Evolutionary conservation across 1,140 invertebrate species (phyloP).

Genomic region (Aradophagus sp.): DNA sequence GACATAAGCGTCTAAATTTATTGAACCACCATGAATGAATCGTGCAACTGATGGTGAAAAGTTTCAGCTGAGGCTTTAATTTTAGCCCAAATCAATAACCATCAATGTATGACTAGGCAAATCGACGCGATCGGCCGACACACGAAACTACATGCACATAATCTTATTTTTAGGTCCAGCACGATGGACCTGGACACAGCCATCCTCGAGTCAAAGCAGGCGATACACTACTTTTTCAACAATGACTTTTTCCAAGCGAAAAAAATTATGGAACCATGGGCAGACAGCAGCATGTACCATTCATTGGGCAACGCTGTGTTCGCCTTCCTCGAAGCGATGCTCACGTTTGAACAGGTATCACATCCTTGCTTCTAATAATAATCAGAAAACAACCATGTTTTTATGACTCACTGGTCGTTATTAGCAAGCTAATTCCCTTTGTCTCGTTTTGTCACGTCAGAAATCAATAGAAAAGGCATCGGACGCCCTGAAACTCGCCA

Average conservation of each 20-base stretch:
- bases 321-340: constrained; percentile 91
- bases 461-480: constrained; percentile 84
- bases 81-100: constrained; percentile 36
- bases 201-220: constrained; percentile 80
- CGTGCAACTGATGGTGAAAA: too few relatives aligned
- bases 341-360: constrained; percentile 90
- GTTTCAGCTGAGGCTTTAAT: too few relatives aligned
- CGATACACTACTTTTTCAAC: constrained; percentile 90
- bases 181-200: constrained; percentile 79
- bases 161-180: constrained; percentile 62
- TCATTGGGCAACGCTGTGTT: constrained; percentile 92
- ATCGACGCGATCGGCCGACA: background rate
- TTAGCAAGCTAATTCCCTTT: constrained; percentile 40
- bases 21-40: too few relatives aligned
- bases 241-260: constrained; percentile 90
- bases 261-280: constrained; percentile 84
- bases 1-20: too few relatives aligned
- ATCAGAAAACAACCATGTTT: constrained; percentile 1
- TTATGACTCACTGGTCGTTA: constrained; percentile 4
- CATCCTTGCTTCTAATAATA: constrained; percentile 2
- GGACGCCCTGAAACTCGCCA: constrained; percentile 82
- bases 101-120: constrained; percentile 13
- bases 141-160: constrained; percentile 5
- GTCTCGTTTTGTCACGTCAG: constrained; percentile 66
- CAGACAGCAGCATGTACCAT: constrained; percentile 91